Base-by-base conservation (phyloP, 2,888 invertebrate species). In the Folsomia candida region DNA sequence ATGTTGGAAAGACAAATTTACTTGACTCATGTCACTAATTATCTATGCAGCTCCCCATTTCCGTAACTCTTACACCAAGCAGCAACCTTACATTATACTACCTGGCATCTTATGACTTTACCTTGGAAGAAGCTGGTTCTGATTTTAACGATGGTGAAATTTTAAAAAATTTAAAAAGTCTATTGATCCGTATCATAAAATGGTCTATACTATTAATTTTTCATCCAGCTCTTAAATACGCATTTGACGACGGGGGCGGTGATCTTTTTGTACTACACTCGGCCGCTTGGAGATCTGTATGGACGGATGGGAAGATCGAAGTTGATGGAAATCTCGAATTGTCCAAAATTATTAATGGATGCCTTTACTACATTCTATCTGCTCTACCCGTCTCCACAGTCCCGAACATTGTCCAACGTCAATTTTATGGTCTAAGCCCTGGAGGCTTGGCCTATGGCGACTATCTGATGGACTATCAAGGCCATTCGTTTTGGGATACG, bases 391-490 rank as follows among this genome's bases (percentile, higher is more conserved):
- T 76, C 14, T 72, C 73, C 2, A 64, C 61, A 20, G 28, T 47
- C n/a, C 69, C 74, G 0, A 59, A 76, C 37, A 57, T 72, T 3
- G 70, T 72, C 0, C 51, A 71, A 1, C 66, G 71, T 2, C 77
- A 75, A 29, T 81, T 80, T 60, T 78, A 73, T 51, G 81, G 81
- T 6, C 69, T 80, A 22, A 78, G 78, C 69, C 81, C 81, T 6
- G 80, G 80, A 4, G 77, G 79, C 2, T 69, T 81, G 51, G 79
- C 79, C 59, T 24, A 62, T 9, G 28, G 62, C n/a, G 62, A 27
- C 37, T 62, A 62, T 20, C 20, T 62, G 9, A 62, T 27, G 62
- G 29, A 62, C 62, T 28, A 29, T 25, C 62, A 62, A 62, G 62
- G 62, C 2, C 62, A 62, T 28, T 62, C 62, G 20, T 62, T 62